Base-by-base conservation (phyloP, 1,140 invertebrate species). In the Drosophila azteca region DNA sequence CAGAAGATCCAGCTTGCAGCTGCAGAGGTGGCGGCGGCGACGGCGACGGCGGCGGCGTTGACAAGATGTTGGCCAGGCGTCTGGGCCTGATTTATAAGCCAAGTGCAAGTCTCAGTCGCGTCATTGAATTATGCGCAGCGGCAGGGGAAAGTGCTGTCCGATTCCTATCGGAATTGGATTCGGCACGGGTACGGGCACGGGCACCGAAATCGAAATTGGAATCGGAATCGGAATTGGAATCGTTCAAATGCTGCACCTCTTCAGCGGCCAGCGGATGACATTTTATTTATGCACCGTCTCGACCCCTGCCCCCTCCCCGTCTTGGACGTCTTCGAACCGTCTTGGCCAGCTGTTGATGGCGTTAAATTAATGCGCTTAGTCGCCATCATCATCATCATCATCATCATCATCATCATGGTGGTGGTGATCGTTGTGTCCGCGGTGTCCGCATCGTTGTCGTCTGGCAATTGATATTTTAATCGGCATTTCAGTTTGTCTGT, bases 361-460 rank as follows among this genome's bases (percentile, higher is more conserved):
- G 80, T 84, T 85, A 84, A 77, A 77, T 84, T 84, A 84, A 84
- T 80, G 81, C 80, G 80, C 80, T 84, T 85, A 84, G 81, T 71
- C 77, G 72, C 64, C 70, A 55, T 72, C 70, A 43, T 57, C 67
- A 52, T 57, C 31, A 26, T 57, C 20, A 50, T 69, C 44, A 13
- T 8, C n/a, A 35, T 52, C 15, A 20, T 20, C 17, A 1, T 20
- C 17, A 20, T 20, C 17, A 1, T 20, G 17, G 17, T 51, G n/a
- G 17, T 20, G 17, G 17, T 51, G n/a, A 15, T 35, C 39, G 17
- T 11, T 35, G 8, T 26, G 46, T 50, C 24, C 11, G 22, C 49
- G 52, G 65, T 52, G 67, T 49, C 59, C 45, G 35, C 50, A 50
- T 51, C 48, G 50, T 43, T 31, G 58, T 61, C 70, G 60, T 58